A percentile compares a stretch with the other conserved stretches of the same genome.
phyloP scores from a whole-genome alignment of 1,140 invertebrate species.

The Drosophila sp. region DNA sequence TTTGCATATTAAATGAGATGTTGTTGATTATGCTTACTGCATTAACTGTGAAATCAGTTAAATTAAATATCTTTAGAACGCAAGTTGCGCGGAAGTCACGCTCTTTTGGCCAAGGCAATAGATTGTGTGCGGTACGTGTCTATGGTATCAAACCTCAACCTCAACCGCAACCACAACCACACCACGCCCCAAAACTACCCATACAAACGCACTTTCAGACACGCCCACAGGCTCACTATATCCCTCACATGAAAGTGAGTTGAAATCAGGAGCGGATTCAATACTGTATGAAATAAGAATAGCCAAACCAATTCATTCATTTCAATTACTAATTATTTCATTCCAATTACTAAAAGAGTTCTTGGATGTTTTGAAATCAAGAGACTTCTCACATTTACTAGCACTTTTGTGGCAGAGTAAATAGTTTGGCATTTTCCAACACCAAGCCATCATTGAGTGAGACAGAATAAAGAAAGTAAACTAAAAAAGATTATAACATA shows the following conservation, averaged over 20 bases:
- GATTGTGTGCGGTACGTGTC: background rate
- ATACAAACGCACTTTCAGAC: background rate
- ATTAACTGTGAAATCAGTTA: background rate
- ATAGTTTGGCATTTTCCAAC: too few species aligned
- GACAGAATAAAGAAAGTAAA: too few species aligned
- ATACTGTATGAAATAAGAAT: background rate
- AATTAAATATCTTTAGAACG: background rate
- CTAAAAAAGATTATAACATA: too few species aligned
- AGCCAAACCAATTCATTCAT: too few species aligned
- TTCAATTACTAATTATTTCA: too few species aligned
- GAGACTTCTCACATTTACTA: too few species aligned
- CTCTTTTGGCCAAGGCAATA: slow-evolving; percentile 6
- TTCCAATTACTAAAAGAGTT: too few species aligned
- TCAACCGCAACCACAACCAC: background rate
- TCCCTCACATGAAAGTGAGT: background rate
- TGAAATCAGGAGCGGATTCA: background rate
- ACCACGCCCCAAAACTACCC: background rate
- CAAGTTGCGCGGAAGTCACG: slow-evolving; percentile 4
- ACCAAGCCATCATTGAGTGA: too few species aligned
- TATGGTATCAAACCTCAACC: background rate
- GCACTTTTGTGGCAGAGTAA: too few species aligned
- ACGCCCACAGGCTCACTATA: background rate
- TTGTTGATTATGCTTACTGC: background rate
- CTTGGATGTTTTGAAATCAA: too few species aligned
- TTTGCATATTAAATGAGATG: background rate